Evolutionary conservation across 2,888 invertebrate genomes (phyloP), one percentile per base, ranked within the genome.

Genomic region (Cataglyphis livida): DNA sequence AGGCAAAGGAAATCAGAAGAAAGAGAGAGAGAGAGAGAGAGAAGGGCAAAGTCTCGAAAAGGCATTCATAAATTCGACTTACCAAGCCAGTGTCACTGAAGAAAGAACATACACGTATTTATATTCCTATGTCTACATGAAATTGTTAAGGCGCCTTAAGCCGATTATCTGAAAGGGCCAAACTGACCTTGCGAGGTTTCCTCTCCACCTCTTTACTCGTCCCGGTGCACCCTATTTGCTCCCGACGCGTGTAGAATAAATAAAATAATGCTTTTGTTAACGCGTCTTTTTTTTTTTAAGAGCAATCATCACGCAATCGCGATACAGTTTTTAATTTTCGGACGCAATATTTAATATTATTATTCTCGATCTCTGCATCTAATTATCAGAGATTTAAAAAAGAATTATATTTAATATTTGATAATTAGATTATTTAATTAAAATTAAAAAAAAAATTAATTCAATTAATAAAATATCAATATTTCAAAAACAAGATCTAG

Each of bases 81-180:
- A 93, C 68, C 87, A 44, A 78, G 84, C 85, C 68, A 75, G 87
- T 75, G 74, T 79, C 62, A 74, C 76, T n/a, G n/a, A 51, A n/a
- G 51, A 51, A 51, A 51, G 61, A 76, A 86, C 79, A 82, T 88
- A 76, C 76, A 32, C 83, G 85, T 91, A 90, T 91, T 90, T 91
- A 89, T 90, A 87, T 90, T 87, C 78, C 84, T 88, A 85, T 88
- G 90, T 82, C 83, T 87, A 88, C 82, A 88, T 91, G 88, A 93
- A 93, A 93, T 92, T 91, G 92, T 92, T 89, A 93, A 92, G 91
- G 87, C 90, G 91, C 78, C 86, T 90, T 94, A 94, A 94, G 93
- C 93, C 92, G 94, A 94, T 94, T 94, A 94, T 88, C 89, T 85
- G 87, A 81, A 78, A 90, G 84, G 84, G 90, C 92, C 90, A 93